Conservation (phyloP, 2,797 vertebrate genomes). For the Danio albolineatus region DNA sequence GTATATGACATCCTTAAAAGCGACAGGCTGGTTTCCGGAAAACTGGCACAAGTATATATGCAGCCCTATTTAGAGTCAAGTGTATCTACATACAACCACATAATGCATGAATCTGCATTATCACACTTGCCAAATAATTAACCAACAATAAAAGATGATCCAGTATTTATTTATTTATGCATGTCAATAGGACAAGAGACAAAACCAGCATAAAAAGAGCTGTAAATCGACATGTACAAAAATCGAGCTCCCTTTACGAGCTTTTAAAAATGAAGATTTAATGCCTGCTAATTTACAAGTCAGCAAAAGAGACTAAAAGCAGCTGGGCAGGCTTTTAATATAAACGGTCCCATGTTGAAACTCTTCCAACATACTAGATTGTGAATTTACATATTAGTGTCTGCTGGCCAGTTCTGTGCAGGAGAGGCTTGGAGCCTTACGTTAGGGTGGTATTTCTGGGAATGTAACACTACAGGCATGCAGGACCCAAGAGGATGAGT, state of each 20-base stretch:
- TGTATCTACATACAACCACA: not conserved
- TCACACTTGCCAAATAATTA: not conserved
- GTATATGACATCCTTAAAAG: constrained; percentile 63
- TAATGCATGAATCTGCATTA: not conserved
- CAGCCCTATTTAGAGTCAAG: not conserved
- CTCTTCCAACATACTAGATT: constrained; percentile 9
- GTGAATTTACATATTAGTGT: not conserved
- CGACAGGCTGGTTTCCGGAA: constrained; percentile 36
- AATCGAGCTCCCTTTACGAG: not conserved
- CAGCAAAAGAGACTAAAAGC: constrained; percentile 1
- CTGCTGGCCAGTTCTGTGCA: not conserved
- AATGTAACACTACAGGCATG: constrained; percentile 1
- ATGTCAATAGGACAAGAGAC: not conserved
- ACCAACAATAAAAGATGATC: not conserved
- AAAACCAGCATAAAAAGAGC: not conserved
- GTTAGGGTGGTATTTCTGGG: not conserved
- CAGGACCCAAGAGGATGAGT: constrained; percentile 1
- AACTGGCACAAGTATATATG: not conserved
- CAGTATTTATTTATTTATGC: not conserved
- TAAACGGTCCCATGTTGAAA: not conserved
- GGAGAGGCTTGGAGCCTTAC: not conserved
- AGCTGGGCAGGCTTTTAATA: constrained; percentile 5
- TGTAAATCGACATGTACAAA: not conserved
- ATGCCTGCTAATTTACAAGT: not conserved
- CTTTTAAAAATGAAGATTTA: not conserved